Conservation (phyloP, 2,113 vertebrate species). For the Okapia johnstoni region DNA sequence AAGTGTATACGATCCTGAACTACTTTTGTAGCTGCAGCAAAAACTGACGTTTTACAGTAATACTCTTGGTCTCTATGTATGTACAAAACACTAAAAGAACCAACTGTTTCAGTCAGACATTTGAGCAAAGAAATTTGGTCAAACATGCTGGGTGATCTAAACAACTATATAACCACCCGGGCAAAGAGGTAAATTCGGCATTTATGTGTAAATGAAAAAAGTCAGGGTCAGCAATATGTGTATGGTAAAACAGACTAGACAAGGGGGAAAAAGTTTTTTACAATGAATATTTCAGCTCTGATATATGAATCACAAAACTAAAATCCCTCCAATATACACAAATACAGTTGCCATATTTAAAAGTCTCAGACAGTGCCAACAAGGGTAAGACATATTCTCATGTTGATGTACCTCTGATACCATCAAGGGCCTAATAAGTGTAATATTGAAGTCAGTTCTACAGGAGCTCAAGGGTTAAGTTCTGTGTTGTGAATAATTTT, state of each 20-base stretch:
- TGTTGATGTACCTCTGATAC: not conserved
- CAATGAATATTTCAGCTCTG: not conserved
- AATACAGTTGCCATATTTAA: not conserved
- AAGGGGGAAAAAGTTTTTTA: not conserved
- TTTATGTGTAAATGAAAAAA: constrained; percentile 1
- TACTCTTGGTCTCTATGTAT: not conserved
- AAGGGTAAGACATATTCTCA: not conserved
- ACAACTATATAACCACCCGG: not conserved
- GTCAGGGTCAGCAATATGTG: not conserved
- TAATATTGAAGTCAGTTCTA: not conserved
- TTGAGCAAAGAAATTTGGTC: not conserved
- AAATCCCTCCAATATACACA: not conserved
- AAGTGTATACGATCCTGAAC: not conserved
- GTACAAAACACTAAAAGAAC: not conserved
- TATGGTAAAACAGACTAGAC: not conserved
- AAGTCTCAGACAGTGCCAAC: not conserved
- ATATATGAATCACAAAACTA: constrained; percentile 1
- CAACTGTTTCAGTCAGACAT: not conserved
- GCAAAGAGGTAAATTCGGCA: not conserved
- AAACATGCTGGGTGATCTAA: not conserved
- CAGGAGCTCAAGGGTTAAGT: constrained; percentile 63
- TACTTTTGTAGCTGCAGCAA: not conserved
- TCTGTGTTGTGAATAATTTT: constrained; percentile 52
- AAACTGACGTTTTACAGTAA: not conserved
- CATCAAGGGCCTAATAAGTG: not conserved